Conservation (phyloP, 2,888 invertebrate species). For the Orthosia incerta region DNA sequence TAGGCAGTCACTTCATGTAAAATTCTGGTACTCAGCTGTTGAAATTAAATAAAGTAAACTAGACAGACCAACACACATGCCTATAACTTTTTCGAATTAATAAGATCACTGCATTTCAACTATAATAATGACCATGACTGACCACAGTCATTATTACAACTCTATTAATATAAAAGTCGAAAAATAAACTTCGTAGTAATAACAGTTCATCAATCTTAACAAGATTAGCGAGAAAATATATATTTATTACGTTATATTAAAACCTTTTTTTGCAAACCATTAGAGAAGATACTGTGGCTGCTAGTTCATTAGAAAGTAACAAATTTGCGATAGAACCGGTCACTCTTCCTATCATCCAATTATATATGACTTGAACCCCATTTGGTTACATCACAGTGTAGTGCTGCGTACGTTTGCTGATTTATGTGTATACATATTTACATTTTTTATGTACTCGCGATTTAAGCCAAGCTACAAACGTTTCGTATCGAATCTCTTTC, state of each 20-base stretch:
- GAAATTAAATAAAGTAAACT: not conserved
- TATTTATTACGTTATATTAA: constrained; percentile 21
- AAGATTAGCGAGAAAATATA: not conserved
- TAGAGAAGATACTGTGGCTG: constrained; percentile 30
- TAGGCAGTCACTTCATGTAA: not conserved
- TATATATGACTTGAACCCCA: constrained; percentile 35
- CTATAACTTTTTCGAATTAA: not conserved
- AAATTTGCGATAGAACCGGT: constrained; percentile 51
- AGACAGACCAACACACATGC: not conserved
- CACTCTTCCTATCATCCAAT: constrained; percentile 37
- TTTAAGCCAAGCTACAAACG: too few relatives aligned
- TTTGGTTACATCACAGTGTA: constrained; percentile 35
- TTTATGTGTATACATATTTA: constrained; percentile 22
- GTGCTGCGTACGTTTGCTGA: not conserved
- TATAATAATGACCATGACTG: not conserved
- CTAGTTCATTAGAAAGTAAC: constrained; percentile 59
- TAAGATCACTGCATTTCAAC: not conserved
- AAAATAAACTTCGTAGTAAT: constrained; percentile 7
- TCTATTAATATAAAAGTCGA: not conserved
- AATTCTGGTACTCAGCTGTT: not conserved
- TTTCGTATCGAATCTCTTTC: too few relatives aligned
- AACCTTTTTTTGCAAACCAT: constrained; percentile 10
- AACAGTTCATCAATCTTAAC: constrained; percentile 12
- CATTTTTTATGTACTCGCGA: too few relatives aligned
- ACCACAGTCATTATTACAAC: not conserved